Percentiles rank a stretch among this genome's conserved stretches.
Conservation (phyloP, 2,888 invertebrate genomes). For the Caenorhabditis macrosperma region DNA sequence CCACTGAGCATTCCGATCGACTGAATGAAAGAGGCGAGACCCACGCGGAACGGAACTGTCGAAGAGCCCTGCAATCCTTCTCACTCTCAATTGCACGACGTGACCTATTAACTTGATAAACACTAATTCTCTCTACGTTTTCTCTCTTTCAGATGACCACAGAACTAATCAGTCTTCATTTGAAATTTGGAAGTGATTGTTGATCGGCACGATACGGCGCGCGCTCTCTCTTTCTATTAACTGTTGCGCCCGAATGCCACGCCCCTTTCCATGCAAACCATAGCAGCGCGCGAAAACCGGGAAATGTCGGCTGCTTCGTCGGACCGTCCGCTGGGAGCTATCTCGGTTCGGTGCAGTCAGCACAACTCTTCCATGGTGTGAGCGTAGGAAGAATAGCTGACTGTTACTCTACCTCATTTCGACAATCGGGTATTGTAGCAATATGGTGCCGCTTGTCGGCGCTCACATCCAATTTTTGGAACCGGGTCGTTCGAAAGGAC, state of each 20-base stretch:
- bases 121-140: too few species aligned
- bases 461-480: not conserved
- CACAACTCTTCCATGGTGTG: not conserved
- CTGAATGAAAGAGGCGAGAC: constrained; percentile 71
- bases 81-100: too few species aligned
- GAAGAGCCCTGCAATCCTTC: constrained; percentile 70
- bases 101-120: too few species aligned
- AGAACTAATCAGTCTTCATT: too few species aligned
- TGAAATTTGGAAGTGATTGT: too few species aligned
- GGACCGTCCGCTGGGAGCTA: not conserved
- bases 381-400: not conserved
- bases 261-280: not conserved
- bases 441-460: not conserved
- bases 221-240: too few species aligned
- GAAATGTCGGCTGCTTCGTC: not conserved
- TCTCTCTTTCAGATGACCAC: too few species aligned
- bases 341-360: not conserved
- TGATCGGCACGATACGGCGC: too few species aligned
- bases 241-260: not conserved
- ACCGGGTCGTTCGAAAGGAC: constrained; percentile 10
- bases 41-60: constrained; percentile 73
- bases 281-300: not conserved
- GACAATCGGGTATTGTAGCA: not conserved
- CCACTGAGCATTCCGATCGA: constrained; percentile 68
- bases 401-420: not conserved